Conservation (phyloP, 2,888 invertebrate genomes). For the Drosophila mercatorum region DNA sequence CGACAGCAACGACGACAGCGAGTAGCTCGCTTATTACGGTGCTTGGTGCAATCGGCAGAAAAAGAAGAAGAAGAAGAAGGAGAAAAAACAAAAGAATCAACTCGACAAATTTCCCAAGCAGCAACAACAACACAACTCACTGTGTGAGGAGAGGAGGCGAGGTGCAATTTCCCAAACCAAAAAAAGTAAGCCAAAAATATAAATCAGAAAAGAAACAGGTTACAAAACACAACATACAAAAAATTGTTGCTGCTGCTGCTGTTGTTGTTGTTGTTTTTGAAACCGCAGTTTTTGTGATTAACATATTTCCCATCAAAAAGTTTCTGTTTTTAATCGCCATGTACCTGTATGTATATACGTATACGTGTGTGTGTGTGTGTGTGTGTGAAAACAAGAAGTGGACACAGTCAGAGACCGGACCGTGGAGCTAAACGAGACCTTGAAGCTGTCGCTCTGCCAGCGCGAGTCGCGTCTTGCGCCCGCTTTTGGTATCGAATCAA, state of each 20-base stretch:
- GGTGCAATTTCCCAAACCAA: conserved; percentile 54
- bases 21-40: conserved; percentile 30
- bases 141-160: conserved; percentile 8
- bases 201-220: conserved; percentile 74
- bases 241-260: conserved; percentile 23
- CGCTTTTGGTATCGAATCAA: conserved; percentile 38
- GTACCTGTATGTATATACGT: conserved; percentile 15
- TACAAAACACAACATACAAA: conserved; percentile 49
- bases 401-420: conserved; percentile 52
- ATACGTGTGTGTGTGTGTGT: conserved; percentile 3
- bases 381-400: conserved; percentile 70
- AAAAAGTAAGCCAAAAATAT: conserved; percentile 78
- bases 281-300: conserved; percentile 72
- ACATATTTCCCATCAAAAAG: conserved; percentile 78
- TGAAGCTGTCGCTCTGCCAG: conserved; percentile 59
- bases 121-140: conserved; percentile 10
- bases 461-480: conserved; percentile 20
- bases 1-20: conserved; percentile 19
- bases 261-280: conserved; percentile 37
- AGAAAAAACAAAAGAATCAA: conserved; percentile 42
- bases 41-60: conserved; percentile 36
- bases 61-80: conserved; percentile 28
- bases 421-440: conserved; percentile 63
- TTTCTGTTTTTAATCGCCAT: conserved; percentile 61
- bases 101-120: conserved; percentile 52